Percentiles rank a stretch among this genome's conserved stretches.
phyloP scores from a whole-genome alignment of 2,888 invertebrate species.

The Mythimna loreyi region DNA sequence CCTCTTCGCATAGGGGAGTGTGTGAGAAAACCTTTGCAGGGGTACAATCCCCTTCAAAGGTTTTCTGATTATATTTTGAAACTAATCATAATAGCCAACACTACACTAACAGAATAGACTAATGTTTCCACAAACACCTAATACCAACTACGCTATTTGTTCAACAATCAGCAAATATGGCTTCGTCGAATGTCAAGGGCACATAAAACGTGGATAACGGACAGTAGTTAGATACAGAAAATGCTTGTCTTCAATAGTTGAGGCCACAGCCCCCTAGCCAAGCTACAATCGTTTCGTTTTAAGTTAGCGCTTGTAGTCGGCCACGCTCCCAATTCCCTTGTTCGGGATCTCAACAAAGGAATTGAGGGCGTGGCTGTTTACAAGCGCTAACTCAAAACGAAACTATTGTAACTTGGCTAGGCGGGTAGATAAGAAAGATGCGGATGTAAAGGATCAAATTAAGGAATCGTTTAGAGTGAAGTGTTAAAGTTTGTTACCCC shows the following conservation, averaged over 20 bases:
- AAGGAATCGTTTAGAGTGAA: no score
- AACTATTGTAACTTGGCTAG: no score
- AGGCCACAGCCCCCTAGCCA: not conserved
- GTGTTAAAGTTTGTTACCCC: no score
- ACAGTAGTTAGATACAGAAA: not conserved
- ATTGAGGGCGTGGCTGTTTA: no score
- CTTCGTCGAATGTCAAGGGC: slow-evolving; percentile 34
- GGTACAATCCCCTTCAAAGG: no score
- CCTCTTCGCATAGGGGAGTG: no score
- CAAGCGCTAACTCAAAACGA: no score
- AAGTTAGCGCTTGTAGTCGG: no score
- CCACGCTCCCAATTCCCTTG: no score
- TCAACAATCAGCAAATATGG: slow-evolving; percentile 27
- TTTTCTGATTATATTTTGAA: not conserved
- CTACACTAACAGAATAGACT: not conserved
- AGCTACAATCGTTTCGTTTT: no score
- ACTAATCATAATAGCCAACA: not conserved
- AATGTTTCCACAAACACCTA: slow-evolving; percentile 26
- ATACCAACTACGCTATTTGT: slow-evolving; percentile 16
- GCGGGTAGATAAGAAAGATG: not conserved
- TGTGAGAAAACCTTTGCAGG: no score
- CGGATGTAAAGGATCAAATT: not conserved
- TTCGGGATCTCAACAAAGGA: no score
- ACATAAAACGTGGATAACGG: not conserved
- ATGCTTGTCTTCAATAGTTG: not conserved